Evolutionary conservation across 1,140 invertebrate species (phyloP), one percentile per base, ranked within the genome.

Genomic region (Meloidogyne chitwoodi): DNA sequence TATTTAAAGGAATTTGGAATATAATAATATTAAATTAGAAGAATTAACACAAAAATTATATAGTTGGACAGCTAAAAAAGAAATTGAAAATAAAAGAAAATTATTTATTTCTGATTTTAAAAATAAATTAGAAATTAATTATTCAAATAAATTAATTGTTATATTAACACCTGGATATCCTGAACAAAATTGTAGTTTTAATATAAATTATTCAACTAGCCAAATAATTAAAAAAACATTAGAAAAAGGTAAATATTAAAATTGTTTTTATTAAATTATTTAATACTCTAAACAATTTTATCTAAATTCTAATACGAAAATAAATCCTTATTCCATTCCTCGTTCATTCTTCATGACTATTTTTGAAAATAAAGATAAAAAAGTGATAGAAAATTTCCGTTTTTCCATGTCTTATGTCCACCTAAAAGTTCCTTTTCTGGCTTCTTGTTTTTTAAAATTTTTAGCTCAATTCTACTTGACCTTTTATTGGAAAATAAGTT

Each of bases 1-100:
- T 24, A 68, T 24, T 44, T 68, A 24, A 14, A 68, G 67, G 67
- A 29, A 68, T 44, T 68, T 26, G 67, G 38, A n/a, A n/a, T n/a
- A 38, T 44, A 27, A 44, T 29, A 26, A 38, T 0, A 14, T 68
- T 44, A 38, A 68, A 68, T 29, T 68, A 12, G 29, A 29, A 4
- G 14, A 68, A 16, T 24, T 38, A 68, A 68, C n/a, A 11, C 38
- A 24, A n/a, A 24, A 68, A 38, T 68, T 34, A 22, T 24, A 34
- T 8, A 27, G 14, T 34, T 68, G 67, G 67, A 14, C 3, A 22
- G 19, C 24, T 34, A 26, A 44, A 34, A n/a, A 44, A 27, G 66
- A 68, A 68, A 38, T 34, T 34, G n/a, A 22, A 2, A 11, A 11
- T 22, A 68, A 27, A 68, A 68, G 14, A 2, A n/a, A 68, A 14